Evolutionary conservation across 2,113 vertebrate genomes (phyloP).

Genomic region (Pseudopipra pipra): DNA sequence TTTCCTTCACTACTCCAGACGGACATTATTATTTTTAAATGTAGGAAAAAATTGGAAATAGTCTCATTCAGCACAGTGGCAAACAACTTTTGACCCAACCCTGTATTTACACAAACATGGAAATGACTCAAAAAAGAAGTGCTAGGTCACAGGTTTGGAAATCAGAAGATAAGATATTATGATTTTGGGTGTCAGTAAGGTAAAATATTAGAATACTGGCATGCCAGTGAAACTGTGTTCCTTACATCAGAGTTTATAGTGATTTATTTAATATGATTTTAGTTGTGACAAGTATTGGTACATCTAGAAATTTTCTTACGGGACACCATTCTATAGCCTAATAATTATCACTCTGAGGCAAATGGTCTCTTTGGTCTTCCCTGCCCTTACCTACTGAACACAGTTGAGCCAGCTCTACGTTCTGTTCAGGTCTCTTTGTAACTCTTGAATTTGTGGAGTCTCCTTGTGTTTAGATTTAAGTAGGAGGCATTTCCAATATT

Average conservation of each 20-base stretch:
- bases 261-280: not conserved
- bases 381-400: not conserved
- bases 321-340: not conserved
- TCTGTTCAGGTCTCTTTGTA: not conserved
- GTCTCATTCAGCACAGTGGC: not conserved
- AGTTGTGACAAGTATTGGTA: not conserved
- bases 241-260: not conserved
- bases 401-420: not conserved
- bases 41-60: not conserved
- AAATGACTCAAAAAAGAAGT: not conserved
- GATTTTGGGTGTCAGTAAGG: not conserved
- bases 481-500: not conserved
- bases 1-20: not conserved
- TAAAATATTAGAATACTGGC: not conserved
- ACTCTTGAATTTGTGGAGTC: not conserved
- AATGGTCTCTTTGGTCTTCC: not conserved
- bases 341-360: not conserved
- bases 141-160: not conserved
- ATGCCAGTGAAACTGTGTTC: not conserved
- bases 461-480: not conserved
- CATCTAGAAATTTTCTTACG: not conserved
- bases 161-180: not conserved
- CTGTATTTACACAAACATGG: not conserved
- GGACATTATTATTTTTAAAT: not conserved
- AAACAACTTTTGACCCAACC: not conserved